Base-by-base conservation (phyloP, 2,888 invertebrate genomes). In the Nesidiocoris tenuis region DNA sequence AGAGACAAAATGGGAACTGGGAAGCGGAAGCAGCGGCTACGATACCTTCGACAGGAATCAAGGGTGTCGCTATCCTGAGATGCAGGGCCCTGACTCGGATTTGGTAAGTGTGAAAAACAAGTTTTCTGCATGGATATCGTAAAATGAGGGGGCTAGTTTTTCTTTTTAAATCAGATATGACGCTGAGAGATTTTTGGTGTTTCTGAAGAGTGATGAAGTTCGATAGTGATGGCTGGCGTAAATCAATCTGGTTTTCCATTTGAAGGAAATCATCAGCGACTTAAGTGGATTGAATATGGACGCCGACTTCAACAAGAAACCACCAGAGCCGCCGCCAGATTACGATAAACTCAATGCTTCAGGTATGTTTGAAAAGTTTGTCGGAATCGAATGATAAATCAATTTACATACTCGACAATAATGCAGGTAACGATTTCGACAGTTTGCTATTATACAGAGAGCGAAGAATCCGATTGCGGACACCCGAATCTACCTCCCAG, bases 291-390 rank as follows among this genome's bases (percentile, higher is more conserved):
- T 74, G 59, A 61, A 67, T 54, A 57, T 75, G 72, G 54, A 72
- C 54, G 23, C 39, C 2, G 68, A 78, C 19, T 77, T 61, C 56
- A 71, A 71, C 18, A 70, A 17, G 16, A 78, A 77, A 19, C 63
- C 61, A 17, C 78, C 78, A 17, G 80, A 80, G 66, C 80, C 80
- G 24, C 79, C 79, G 21, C 80, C 80, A 21, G 80, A 80, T 64
- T 80, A 80, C 70, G 79, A 79, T 56, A 24, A 78, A 18, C 19
- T 72, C 39, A 72, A 72, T 17, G 24, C 39, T 3, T 25, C 65
- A 5, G 65, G 65, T 65, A n/a, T 9, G 65, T 12, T n/a, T n/a
- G n/a, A n/a, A n/a, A n/a, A n/a, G n/a, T n/a, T n/a, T n/a, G n/a
- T n/a, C n/a, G n/a, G n/a, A n/a, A n/a, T n/a, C n/a, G n/a, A n/a